phyloP scores from a whole-genome alignment of 2,797 vertebrate species.

The Choloepus didactylus region DNA sequence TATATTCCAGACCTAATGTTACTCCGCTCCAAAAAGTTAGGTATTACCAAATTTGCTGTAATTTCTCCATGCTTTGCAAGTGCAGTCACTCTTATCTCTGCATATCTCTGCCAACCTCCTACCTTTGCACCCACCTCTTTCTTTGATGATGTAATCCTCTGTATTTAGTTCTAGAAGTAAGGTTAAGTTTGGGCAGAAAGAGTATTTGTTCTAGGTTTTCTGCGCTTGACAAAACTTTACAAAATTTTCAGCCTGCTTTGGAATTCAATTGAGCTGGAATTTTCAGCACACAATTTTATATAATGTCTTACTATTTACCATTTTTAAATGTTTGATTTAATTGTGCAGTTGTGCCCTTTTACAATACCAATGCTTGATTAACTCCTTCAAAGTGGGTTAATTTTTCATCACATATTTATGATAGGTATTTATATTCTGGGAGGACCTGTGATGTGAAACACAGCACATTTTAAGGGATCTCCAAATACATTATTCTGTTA shows the following conservation, averaged over 20 bases:
- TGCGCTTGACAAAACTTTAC: constrained; percentile 9
- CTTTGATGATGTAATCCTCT: background rate
- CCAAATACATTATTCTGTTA: constrained; percentile 10
- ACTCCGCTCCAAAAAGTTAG: background rate
- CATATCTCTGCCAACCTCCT: background rate
- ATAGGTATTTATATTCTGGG: background rate
- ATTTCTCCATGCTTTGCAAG: background rate
- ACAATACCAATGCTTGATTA: background rate
- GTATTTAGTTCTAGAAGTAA: background rate
- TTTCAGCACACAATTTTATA: background rate
- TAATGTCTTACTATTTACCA: background rate
- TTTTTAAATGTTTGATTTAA: constrained; percentile 51
- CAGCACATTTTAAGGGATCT: background rate
- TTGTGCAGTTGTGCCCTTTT: background rate
- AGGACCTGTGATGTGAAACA: constrained; percentile 29
- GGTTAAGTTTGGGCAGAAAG: background rate
- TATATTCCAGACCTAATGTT: background rate
- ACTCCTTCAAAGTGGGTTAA: constrained; percentile 5
- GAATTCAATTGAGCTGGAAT: constrained; percentile 31
- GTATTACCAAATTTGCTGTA: background rate
- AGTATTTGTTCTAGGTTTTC: constrained; percentile 6
- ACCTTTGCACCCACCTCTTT: background rate
- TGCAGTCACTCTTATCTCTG: background rate
- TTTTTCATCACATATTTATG: background rate
- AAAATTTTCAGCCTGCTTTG: constrained; percentile 27